Conservation (phyloP, 1,140 invertebrate species). For the Tetramorium alpestre region DNA sequence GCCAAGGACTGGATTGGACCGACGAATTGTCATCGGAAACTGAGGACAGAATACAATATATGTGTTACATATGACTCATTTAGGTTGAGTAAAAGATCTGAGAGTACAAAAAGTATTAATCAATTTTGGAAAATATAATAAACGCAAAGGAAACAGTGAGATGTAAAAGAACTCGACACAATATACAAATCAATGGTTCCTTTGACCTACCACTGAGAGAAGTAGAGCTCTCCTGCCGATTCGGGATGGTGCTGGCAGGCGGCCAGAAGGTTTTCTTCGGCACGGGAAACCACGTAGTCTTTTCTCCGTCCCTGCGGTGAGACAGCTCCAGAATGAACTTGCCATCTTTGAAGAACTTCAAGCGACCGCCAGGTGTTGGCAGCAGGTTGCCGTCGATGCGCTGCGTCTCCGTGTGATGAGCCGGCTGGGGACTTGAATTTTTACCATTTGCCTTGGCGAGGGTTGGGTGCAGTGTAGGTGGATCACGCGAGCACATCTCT, state of each 20-base stretch:
- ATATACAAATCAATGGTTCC: not conserved
- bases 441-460: constrained; percentile 84
- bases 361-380: constrained; percentile 85
- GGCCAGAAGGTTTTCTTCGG: constrained; percentile 95
- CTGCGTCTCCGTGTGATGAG: constrained; percentile 75
- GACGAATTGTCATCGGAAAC: constrained; percentile 96
- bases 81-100: not conserved
- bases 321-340: constrained; percentile 95
- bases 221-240: constrained; percentile 88
- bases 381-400: constrained; percentile 76
- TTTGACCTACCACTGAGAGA: constrained; percentile 87
- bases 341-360: constrained; percentile 91
- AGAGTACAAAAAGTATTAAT: not conserved
- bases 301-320: constrained; percentile 92
- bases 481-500: constrained; percentile 86
- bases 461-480: constrained; percentile 82
- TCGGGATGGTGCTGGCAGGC: constrained; percentile 88
- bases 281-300: constrained; percentile 94
- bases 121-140: not conserved
- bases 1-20: constrained; percentile 94
- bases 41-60: constrained; percentile 77
- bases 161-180: constrained; percentile 67
- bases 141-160: constrained; percentile 57
- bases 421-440: constrained; percentile 81
- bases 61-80: not conserved